Conservation (phyloP, 2,888 invertebrate species). For the Drosophila fungiperda region DNA sequence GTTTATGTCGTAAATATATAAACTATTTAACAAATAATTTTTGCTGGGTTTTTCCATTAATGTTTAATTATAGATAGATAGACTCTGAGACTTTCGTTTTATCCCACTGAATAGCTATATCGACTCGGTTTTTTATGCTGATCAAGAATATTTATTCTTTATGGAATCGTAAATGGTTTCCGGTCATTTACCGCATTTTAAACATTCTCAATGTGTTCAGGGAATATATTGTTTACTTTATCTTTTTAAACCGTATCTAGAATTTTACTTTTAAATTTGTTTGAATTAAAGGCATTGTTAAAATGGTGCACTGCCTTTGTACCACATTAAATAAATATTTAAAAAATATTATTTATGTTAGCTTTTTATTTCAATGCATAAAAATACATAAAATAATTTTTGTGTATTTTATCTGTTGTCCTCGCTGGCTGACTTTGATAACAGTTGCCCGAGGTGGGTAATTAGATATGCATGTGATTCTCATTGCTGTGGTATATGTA, state of each 20-base stretch:
- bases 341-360: not conserved
- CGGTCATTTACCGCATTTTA: too few species aligned
- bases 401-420: not conserved
- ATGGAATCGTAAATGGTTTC: too few species aligned
- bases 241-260: not conserved
- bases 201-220: not conserved
- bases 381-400: not conserved
- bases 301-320: not conserved
- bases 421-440: constrained; percentile 10
- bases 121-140: too few species aligned
- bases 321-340: not conserved
- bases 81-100: too few species aligned
- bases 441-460: constrained; percentile 25
- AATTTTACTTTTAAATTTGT: not conserved
- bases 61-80: too few species aligned
- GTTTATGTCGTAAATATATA: too few species aligned
- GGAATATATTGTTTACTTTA: not conserved
- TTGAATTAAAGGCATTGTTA: not conserved
- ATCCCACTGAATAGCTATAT: too few species aligned
- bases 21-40: too few species aligned
- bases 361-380: not conserved
- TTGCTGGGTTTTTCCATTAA: too few species aligned
- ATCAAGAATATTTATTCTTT: too few species aligned
- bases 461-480: constrained; percentile 21
- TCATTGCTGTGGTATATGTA: not conserved